phyloP scores from a whole-genome alignment of 2,888 invertebrate species.

The Cantharis flavilabris region DNA sequence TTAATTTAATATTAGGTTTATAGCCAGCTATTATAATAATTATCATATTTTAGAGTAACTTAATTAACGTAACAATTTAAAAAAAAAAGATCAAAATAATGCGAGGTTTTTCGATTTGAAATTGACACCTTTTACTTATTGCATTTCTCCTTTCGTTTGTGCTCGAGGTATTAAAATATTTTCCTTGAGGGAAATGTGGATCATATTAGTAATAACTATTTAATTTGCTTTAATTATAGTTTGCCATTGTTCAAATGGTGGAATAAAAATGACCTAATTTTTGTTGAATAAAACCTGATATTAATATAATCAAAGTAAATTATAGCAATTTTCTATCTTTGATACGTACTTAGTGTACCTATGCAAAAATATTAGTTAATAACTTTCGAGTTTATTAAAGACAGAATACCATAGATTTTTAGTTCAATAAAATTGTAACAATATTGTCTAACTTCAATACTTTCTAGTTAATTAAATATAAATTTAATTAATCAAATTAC shows the following conservation, averaged over 20 bases:
- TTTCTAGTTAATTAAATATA: not conserved
- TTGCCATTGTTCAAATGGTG: constrained; percentile 13
- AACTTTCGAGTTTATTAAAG: not conserved
- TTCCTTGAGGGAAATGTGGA: constrained; percentile 17
- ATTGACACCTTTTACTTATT: constrained; percentile 8
- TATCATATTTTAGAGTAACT: not conserved
- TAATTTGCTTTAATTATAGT: constrained; percentile 25
- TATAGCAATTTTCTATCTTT: constrained; percentile 5
- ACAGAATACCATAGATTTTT: not conserved
- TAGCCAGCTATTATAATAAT: not conserved
- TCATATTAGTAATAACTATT: constrained; percentile 20
- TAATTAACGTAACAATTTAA: not conserved
- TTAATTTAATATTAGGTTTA: not conserved
- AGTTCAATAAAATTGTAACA: not conserved
- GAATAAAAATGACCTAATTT: constrained; percentile 24
- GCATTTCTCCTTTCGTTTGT: constrained; percentile 23
- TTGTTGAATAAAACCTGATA: not conserved
- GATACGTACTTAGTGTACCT: not conserved
- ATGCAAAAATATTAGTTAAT: not conserved
- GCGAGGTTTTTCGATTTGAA: not conserved
- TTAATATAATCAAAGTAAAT: constrained; percentile 1
- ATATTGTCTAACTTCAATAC: not conserved
- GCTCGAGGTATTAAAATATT: constrained; percentile 12
- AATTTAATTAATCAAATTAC: not conserved
- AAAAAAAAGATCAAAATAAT: not conserved